Evolutionary conservation across 2,797 vertebrate species (phyloP).

Genomic region (Toxotes lorentzi): DNA sequence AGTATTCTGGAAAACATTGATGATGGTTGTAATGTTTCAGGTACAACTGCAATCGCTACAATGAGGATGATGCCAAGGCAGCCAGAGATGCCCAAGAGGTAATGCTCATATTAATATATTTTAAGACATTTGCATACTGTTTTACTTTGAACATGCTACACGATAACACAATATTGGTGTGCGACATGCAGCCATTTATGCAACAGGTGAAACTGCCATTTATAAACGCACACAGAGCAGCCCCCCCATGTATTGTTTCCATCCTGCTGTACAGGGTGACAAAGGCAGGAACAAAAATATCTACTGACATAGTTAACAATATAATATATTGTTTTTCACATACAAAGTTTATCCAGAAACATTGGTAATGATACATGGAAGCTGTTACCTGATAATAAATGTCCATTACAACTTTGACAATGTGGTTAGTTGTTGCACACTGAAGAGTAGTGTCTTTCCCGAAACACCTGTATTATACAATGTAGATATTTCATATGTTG

Average conservation of each 20-base stretch:
- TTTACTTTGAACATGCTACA: background rate
- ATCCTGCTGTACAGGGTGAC: background rate
- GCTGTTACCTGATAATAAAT: background rate
- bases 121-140: background rate
- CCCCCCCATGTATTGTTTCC: background rate
- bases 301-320: background rate
- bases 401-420: background rate
- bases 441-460: background rate
- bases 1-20: conserved; percentile 2
- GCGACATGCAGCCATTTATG: background rate
- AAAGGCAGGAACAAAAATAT: background rate
- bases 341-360: background rate
- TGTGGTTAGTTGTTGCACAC: background rate
- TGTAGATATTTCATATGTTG: background rate
- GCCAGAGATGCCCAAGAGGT: conserved; percentile 99
- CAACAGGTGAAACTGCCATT: background rate
- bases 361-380: background rate
- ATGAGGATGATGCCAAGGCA: conserved; percentile 99
- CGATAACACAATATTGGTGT: background rate
- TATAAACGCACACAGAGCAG: background rate
- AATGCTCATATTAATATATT: conserved; percentile 37
- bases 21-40: conserved; percentile 79
- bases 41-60: conserved; percentile 99
- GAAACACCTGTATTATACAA: background rate
- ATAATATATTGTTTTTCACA: background rate